Conservation (phyloP, 2,888 invertebrate genomes). For the Malthinus seriepunctatus region DNA sequence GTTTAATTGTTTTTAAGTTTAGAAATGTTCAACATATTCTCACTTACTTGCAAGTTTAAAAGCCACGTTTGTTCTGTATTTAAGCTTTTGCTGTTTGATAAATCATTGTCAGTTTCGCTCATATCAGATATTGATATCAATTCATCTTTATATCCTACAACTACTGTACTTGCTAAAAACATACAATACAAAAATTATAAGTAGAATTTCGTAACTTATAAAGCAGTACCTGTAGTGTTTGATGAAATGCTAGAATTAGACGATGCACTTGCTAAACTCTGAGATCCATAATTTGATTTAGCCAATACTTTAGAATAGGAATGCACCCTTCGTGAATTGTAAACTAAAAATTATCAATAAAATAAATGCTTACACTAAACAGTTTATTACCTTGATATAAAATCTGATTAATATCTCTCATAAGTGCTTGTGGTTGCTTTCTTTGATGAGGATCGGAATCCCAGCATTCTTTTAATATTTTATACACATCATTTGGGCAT, state of each 20-base stretch:
- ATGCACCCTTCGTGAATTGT: conserved; percentile 64
- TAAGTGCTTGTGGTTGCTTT: conserved; percentile 82
- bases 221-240: conserved; percentile 40
- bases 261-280: conserved; percentile 34
- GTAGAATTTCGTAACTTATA: neutral
- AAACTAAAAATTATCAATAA: conserved; percentile 51
- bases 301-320: conserved; percentile 57
- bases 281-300: conserved; percentile 21
- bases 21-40: neutral
- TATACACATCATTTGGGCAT: conserved; percentile 78
- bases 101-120: conserved; percentile 39
- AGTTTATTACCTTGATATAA: conserved; percentile 65
- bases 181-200: conserved; percentile 1
- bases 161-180: conserved; percentile 34
- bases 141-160: conserved; percentile 33
- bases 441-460: conserved; percentile 68
- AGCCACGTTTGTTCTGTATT: conserved; percentile 15
- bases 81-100: conserved; percentile 35
- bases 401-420: conserved; percentile 82
- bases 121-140: conserved; percentile 34
- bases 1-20: too few species aligned
- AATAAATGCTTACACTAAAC: conserved; percentile 10
- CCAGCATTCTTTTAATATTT: conserved; percentile 83
- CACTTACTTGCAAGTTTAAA: conserved; percentile 13
- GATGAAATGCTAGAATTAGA: conserved; percentile 49